Evolutionary conservation across 2,888 invertebrate species (phyloP).

Genomic region (Clanis bilineata): DNA sequence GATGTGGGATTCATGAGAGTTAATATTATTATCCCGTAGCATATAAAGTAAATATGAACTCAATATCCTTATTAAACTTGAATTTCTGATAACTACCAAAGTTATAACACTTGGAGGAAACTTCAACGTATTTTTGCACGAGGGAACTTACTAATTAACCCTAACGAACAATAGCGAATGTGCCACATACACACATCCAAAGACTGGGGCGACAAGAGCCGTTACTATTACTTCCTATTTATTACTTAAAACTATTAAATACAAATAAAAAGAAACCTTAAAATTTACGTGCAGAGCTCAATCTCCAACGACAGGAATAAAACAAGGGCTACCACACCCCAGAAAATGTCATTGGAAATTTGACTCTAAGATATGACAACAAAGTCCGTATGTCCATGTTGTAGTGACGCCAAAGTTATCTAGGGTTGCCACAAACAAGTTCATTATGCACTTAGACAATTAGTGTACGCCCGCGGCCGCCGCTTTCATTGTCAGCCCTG

Average conservation of each 20-base stretch:
- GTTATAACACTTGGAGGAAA: constrained; percentile 24
- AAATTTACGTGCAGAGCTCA: rapidly evolving
- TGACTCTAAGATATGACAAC: constrained; percentile 24
- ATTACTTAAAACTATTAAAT: constrained; percentile 26
- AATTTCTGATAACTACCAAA: constrained; percentile 21
- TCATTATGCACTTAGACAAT: constrained; percentile 81
- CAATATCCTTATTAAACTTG: neutral
- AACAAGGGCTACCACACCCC: constrained; percentile 15
- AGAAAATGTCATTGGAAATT: constrained; percentile 19
- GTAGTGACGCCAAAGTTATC: constrained; percentile 19
- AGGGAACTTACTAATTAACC: constrained; percentile 72
- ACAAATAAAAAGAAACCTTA: constrained; percentile 36
- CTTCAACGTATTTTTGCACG: constrained; percentile 34
- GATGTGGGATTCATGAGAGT: too few relatives aligned
- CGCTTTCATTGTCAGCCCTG: constrained; percentile 56
- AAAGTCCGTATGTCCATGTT: constrained; percentile 7
- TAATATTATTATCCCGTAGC: too few relatives aligned
- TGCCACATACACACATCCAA: constrained; percentile 54
- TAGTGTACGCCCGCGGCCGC: constrained; percentile 69
- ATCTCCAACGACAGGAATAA: neutral
- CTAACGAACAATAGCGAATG: constrained; percentile 50
- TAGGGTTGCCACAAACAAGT: constrained; percentile 72
- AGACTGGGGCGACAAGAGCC: constrained; percentile 60
- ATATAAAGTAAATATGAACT: too few relatives aligned
- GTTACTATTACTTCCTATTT: constrained; percentile 49